Conservation (phyloP, 2,113 vertebrate genomes). For the Isurus oxyrinchus region DNA sequence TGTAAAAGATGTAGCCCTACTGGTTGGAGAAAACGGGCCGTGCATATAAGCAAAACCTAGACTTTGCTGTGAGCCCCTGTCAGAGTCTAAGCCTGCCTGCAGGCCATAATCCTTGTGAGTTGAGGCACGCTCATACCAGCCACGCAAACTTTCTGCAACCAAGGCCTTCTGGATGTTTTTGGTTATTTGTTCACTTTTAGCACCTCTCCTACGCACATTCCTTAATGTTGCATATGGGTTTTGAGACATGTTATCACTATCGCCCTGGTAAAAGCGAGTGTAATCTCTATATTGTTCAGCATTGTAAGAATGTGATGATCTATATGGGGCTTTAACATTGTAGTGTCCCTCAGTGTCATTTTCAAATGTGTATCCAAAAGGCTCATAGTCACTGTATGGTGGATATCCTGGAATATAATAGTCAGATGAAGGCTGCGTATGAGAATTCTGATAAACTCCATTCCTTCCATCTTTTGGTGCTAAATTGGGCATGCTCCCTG, state of each 20-base stretch:
- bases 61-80: conserved; percentile 73
- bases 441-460: conserved; percentile 56
- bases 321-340: conserved; percentile 76
- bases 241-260: conserved; percentile 66
- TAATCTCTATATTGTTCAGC: conserved; percentile 58
- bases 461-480: conserved; percentile 70
- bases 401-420: conserved; percentile 80
- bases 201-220: conserved; percentile 65
- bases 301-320: conserved; percentile 56
- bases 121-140: conserved; percentile 90
- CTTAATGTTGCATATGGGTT: conserved; percentile 83
- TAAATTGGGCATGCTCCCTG: conserved; percentile 94
- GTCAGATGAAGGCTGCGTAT: conserved; percentile 64
- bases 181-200: conserved; percentile 65
- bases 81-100: conserved; percentile 68
- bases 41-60: conserved; percentile 71
- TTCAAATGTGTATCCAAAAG: conserved; percentile 73
- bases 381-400: conserved; percentile 59
- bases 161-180: conserved; percentile 84
- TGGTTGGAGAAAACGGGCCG: conserved; percentile 65
- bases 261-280: conserved; percentile 63
- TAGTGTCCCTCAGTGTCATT: conserved; percentile 86
- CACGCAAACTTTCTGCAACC: conserved; percentile 83
- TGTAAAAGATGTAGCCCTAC: conserved; percentile 65
- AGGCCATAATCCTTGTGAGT: conserved; percentile 62